These are phyloP conservation scores for Gila orcuttii DNA, from an alignment of 2,113 vertebrate genomes.

Conservation along the genomic window DNA sequence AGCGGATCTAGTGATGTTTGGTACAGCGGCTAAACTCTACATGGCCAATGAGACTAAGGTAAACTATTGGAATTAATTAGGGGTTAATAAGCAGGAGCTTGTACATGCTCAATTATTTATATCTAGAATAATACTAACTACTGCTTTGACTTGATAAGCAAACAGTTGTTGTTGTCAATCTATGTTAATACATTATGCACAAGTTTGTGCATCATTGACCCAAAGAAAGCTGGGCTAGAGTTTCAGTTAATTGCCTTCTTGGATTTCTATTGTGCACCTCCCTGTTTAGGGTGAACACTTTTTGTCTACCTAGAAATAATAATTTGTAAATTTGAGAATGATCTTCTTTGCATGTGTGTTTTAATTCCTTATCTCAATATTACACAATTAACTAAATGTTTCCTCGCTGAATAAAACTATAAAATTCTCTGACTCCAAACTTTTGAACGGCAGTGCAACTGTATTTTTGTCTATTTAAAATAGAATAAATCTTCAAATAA, in stretches of 20 bases:
- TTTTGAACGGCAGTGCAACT: neutral
- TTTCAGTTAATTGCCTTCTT: conserved; percentile 47
- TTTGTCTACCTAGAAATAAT: neutral
- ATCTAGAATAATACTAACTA: neutral
- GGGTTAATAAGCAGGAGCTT: neutral
- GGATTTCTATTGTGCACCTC: conserved; percentile 6
- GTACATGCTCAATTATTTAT: conserved; percentile 4
- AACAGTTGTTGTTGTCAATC: conserved; percentile 20
- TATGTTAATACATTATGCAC: conserved; percentile 56
- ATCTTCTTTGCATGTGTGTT: neutral
- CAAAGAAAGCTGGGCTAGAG: conserved; percentile 38
- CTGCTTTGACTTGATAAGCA: conserved; percentile 7
- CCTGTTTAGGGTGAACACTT: conserved; percentile 10
- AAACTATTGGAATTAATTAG: conserved; percentile 38
- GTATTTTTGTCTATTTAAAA: neutral
- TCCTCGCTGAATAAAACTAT: neutral
- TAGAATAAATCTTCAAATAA: neutral
- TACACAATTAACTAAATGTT: neutral
- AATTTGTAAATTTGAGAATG: neutral
- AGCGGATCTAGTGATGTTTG: conserved; percentile 78
- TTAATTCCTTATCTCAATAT: too few relatives aligned
- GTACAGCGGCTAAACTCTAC: conserved; percentile 75
- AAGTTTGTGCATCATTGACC: conserved; percentile 39
- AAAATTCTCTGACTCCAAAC: neutral
- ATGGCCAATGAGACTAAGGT: conserved; percentile 78